Percentiles rank a stretch among this genome's conserved stretches.
These are phyloP conservation scores for Callimorpha dominula DNA, from an alignment of 2,888 invertebrate species.

Conservation along the genomic window DNA sequence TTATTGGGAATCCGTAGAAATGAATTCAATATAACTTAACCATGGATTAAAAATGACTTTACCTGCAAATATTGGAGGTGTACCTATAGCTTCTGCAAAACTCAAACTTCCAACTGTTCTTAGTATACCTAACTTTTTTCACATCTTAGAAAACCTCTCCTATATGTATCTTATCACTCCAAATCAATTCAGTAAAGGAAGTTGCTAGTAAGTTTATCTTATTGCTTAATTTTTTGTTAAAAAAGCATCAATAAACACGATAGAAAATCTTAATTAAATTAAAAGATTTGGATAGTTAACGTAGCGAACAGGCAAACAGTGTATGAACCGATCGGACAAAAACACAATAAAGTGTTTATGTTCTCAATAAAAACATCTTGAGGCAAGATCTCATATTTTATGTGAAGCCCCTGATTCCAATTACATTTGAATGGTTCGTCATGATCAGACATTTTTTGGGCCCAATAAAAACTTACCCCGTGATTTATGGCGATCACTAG, in stretches of 20 bases:
- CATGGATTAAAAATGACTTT: too few relatives aligned
- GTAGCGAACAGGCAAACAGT: constrained; percentile 54
- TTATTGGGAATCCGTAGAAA: too few relatives aligned
- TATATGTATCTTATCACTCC: too few relatives aligned
- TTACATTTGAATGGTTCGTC: constrained; percentile 84
- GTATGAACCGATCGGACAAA: constrained; percentile 70
- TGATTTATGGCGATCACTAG: constrained; percentile 78
- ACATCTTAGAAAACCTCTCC: too few relatives aligned
- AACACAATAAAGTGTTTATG: constrained; percentile 84
- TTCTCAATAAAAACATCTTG: constrained; percentile 80
- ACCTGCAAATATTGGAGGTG: too few relatives aligned
- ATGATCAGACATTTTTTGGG: constrained; percentile 81
- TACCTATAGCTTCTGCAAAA: too few relatives aligned
- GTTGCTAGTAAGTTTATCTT: background rate
- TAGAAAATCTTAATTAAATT: constrained; percentile 15
- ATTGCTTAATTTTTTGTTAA: background rate
- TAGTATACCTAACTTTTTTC: too few relatives aligned
- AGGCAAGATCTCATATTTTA: constrained; percentile 82
- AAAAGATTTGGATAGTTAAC: constrained; percentile 19
- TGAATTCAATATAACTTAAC: too few relatives aligned
- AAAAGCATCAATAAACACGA: background rate
- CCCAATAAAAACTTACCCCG: constrained; percentile 75
- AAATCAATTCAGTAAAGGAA: too few relatives aligned
- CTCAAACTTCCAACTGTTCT: too few relatives aligned
- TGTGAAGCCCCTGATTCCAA: constrained; percentile 81